phyloP scores from a whole-genome alignment of 2,888 invertebrate species.

The Chrysopilus asiliformis region DNA sequence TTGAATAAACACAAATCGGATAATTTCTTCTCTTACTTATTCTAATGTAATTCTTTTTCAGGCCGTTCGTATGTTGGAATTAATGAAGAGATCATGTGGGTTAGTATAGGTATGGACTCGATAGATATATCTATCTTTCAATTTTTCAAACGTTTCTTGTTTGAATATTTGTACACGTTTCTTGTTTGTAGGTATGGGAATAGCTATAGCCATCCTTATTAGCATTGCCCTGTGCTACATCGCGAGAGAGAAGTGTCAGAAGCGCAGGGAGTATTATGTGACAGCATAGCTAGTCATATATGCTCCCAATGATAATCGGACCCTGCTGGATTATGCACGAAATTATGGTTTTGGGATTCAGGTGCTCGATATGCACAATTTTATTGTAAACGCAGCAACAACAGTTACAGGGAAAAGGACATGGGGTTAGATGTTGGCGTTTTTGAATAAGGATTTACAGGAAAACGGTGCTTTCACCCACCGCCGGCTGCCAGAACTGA shows the following conservation, averaged over 20 bases:
- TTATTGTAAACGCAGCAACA: slow-evolving; percentile 8
- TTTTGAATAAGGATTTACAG: no score
- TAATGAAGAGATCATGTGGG: slow-evolving; percentile 81
- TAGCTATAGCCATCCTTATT: slow-evolving; percentile 60
- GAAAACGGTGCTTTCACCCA: no score
- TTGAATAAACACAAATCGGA: no score
- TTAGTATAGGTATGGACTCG: slow-evolving; percentile 62
- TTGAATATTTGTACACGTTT: no score
- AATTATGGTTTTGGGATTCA: slow-evolving; percentile 8
- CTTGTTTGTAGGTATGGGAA: no score
- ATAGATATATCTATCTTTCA: slow-evolving; percentile 8
- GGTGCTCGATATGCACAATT: slow-evolving; percentile 11
- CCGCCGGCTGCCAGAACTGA: no score
- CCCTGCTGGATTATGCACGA: slow-evolving; percentile 4
- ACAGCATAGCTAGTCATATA: slow-evolving; percentile 43
- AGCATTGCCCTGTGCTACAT: slow-evolving; percentile 73
- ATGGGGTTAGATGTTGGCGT: slow-evolving; percentile 8
- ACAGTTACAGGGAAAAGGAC: slow-evolving; percentile 10
- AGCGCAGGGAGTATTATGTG: slow-evolving; percentile 54
- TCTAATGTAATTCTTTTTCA: slow-evolving; percentile 29
- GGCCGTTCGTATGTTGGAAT: slow-evolving; percentile 71
- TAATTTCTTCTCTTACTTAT: no score
- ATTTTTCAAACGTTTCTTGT: no score
- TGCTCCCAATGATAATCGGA: slow-evolving; percentile 6
- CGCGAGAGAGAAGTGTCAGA: slow-evolving; percentile 65